Percentiles rank a stretch among this genome's conserved stretches.
Conservation (phyloP, 2,888 invertebrate species). For the Tryphoninae sp. region DNA sequence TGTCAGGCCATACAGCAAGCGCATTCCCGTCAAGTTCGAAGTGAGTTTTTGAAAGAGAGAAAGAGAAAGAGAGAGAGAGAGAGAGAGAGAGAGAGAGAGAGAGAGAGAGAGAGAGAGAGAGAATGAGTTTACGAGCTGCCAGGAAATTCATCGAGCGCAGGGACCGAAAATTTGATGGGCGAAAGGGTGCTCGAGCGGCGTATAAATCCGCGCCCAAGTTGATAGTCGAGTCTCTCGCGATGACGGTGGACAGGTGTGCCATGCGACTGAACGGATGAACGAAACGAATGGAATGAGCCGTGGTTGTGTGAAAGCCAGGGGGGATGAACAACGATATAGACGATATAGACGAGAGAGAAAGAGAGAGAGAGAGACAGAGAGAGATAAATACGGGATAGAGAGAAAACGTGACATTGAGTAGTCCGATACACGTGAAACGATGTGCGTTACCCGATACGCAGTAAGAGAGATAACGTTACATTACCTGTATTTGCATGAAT, state of each 20-base stretch:
- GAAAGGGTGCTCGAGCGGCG: conserved; percentile 55
- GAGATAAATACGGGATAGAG: neutral
- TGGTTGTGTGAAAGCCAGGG: neutral
- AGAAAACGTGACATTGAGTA: conserved; percentile 10
- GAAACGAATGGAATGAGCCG: conserved; percentile 23
- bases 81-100: conserved; percentile 17
- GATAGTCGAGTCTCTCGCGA: conserved; percentile 46
- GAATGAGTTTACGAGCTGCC: conserved; percentile 46
- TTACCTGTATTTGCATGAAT: conserved; percentile 33
- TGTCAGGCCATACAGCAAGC: conserved; percentile 45
- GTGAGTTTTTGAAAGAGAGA: conserved; percentile 9
- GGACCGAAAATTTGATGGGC: conserved; percentile 55
- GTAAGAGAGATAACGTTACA: conserved; percentile 35
- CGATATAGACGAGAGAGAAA: conserved; percentile 19
- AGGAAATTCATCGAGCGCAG: conserved; percentile 54
- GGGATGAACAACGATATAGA: conserved; percentile 32
- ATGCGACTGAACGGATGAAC: conserved; percentile 31
- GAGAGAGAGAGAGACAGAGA: conserved; percentile 5
- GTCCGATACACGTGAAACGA: neutral
- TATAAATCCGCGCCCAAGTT: conserved; percentile 54
- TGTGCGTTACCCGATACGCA: neutral
- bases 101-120: conserved; percentile 29
- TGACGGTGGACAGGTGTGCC: conserved; percentile 52
- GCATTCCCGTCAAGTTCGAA: conserved; percentile 42
- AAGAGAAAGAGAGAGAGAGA: conserved; percentile 20